These are phyloP conservation scores for Steinernema scapterisci DNA, from an alignment of 2,888 invertebrate genomes.

Conservation along the genomic window DNA sequence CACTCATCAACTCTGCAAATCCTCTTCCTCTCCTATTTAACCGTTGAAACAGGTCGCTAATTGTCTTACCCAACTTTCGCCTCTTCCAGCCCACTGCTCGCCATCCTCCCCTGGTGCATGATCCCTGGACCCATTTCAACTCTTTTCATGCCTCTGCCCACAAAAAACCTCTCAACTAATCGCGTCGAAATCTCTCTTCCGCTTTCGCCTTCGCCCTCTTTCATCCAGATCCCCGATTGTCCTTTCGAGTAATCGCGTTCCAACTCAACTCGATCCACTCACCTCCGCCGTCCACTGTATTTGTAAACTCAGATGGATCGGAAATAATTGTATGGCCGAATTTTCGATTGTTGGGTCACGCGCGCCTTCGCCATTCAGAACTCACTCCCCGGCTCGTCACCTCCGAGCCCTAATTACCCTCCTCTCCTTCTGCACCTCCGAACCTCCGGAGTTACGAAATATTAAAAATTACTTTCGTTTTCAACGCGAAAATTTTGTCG, in stretches of 20 bases:
- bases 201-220: not conserved
- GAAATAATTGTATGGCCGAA: conserved; percentile 24
- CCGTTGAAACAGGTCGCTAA: too few relatives aligned
- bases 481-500: not conserved
- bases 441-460: not conserved
- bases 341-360: conserved; percentile 29
- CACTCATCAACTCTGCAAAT: too few relatives aligned
- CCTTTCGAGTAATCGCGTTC: conserved; percentile 20
- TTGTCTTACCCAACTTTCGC: too few relatives aligned
- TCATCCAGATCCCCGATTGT: not conserved
- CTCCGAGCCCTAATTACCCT: conserved; percentile 26
- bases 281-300: conserved; percentile 10
- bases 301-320: conserved; percentile 33
- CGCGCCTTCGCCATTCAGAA: conserved; percentile 5
- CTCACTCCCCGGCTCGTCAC: conserved; percentile 4
- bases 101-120: too few relatives aligned
- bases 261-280: conserved; percentile 16
- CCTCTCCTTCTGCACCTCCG: not conserved
- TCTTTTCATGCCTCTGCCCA: not conserved
- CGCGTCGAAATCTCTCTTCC: not conserved
- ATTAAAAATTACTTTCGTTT: conserved; percentile 29
- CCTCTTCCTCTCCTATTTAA: too few relatives aligned
- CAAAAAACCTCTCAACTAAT: conserved; percentile 9
- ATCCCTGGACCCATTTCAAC: not conserved
- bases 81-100: too few relatives aligned